A percentile compares a stretch with the other conserved stretches of the same genome.
phyloP scores from a whole-genome alignment of 37 sponge, comb jelly and placozoan genomes.

The Theonella swinhoei region DNA sequence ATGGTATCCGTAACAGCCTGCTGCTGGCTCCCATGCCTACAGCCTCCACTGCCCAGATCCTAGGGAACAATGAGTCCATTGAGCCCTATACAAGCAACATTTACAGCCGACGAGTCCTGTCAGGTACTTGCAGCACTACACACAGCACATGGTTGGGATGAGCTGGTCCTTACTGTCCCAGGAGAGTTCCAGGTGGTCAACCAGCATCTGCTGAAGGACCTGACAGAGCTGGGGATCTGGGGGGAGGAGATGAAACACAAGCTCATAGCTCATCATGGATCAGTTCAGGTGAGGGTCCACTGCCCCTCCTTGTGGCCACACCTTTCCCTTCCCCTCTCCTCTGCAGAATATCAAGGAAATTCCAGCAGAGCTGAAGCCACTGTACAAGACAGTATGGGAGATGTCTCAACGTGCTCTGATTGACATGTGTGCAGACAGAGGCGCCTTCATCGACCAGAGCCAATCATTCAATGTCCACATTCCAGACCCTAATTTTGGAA shows the following conservation, averaged over 20 bases:
- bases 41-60: slow-evolving; percentile 98
- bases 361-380: slow-evolving; percentile 85
- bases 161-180: neutral
- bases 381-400: slow-evolving; percentile 99
- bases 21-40: slow-evolving; percentile 99
- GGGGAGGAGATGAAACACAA: slow-evolving; percentile 89
- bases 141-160: neutral
- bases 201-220: slow-evolving; percentile 94
- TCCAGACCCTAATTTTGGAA: slow-evolving; percentile 95
- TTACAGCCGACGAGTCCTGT: slow-evolving; percentile 90
- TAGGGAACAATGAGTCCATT: slow-evolving; percentile 99
- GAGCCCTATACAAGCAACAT: slow-evolving; percentile 99
- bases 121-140: slow-evolving; percentile 62
- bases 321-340: no score
- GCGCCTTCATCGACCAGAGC: slow-evolving; percentile 96
- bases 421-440: slow-evolving; percentile 98
- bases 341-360: slow-evolving; percentile 83
- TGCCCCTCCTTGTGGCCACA: no score
- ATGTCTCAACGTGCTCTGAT: slow-evolving; percentile 93
- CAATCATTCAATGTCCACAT: slow-evolving; percentile 98
- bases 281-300: slow-evolving; percentile 87
- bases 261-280: slow-evolving; percentile 97
- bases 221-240: slow-evolving; percentile 90
- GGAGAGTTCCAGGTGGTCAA: slow-evolving; percentile 83
- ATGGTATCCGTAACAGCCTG: slow-evolving; percentile 95